Evolutionary conservation across 1,140 invertebrate species (phyloP).

Genomic region (Agrypnia vestita): DNA sequence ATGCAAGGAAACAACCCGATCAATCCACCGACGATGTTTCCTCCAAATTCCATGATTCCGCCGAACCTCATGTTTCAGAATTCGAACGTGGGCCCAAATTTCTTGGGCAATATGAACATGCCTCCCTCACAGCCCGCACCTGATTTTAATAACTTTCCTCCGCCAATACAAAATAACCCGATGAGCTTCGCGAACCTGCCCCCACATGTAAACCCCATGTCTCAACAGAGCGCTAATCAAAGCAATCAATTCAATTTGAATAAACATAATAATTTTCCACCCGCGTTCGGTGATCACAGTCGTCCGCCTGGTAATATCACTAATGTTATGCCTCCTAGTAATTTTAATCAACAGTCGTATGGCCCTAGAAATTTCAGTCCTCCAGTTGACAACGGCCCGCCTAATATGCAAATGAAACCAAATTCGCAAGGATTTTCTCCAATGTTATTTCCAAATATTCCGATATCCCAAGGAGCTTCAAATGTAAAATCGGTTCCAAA

Average conservation of each 20-base stretch:
- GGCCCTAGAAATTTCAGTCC: background rate
- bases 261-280: background rate
- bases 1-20: background rate
- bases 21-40: background rate
- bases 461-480: background rate
- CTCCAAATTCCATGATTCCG: slow-evolving; percentile 5
- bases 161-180: background rate
- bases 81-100: background rate
- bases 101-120: background rate
- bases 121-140: background rate
- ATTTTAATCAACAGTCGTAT: background rate
- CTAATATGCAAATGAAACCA: slow-evolving; percentile 2
- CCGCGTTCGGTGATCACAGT: background rate
- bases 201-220: background rate
- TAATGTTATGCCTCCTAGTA: slow-evolving; percentile 3
- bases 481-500: background rate
- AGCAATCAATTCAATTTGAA: background rate
- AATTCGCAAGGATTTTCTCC: background rate
- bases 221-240: background rate
- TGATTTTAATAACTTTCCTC: slow-evolving; percentile 6
- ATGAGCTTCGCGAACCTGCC: slow-evolving; percentile 3
- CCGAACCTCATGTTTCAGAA: background rate
- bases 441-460: slow-evolving; percentile 25
- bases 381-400: background rate
- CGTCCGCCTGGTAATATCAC: background rate